Evolutionary conservation across 1,140 invertebrate genomes (phyloP).

Genomic region (Ceratitis capitata): DNA sequence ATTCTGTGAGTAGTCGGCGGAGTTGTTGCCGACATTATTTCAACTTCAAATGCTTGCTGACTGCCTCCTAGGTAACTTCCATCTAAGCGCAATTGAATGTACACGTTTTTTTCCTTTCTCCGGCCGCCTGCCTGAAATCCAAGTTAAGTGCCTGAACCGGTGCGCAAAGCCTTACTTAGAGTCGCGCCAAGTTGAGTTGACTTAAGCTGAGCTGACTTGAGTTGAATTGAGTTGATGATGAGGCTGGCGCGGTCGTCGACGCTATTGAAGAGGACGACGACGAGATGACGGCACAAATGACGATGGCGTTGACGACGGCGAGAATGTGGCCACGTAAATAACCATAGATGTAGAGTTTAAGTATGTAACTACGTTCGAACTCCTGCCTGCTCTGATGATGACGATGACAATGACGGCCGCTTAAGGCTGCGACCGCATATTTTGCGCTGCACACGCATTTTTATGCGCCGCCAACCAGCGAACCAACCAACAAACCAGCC

Average conservation of each 20-base stretch:
- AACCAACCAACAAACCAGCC: too few relatives aligned
- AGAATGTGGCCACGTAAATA: too few relatives aligned
- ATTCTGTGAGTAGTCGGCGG: not conserved
- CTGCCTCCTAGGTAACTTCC: not conserved
- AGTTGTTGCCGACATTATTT: not conserved
- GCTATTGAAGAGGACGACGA: constrained; percentile 29
- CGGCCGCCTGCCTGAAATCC: not conserved
- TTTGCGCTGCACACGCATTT: constrained; percentile 21
- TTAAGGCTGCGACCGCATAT: constrained; percentile 24
- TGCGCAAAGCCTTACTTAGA: constrained; percentile 28
- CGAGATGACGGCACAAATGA: not conserved
- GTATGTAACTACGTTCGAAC: too few relatives aligned
- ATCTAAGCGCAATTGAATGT: not conserved
- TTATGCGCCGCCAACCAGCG: too few relatives aligned
- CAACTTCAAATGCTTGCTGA: constrained; percentile 1
- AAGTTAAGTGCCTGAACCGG: constrained; percentile 32
- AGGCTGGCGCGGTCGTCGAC: not conserved
- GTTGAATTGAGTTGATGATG: constrained; percentile 25
- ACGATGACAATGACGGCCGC: constrained; percentile 23
- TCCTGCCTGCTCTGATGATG: not conserved
- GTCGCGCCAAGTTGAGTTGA: not conserved
- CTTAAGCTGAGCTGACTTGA: not conserved
- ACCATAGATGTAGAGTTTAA: too few relatives aligned
- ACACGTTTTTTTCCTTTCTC: not conserved
- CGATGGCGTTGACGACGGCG: not conserved